Conservation (phyloP, 2,113 vertebrate genomes). For the Halcyon senegalensis region DNA sequence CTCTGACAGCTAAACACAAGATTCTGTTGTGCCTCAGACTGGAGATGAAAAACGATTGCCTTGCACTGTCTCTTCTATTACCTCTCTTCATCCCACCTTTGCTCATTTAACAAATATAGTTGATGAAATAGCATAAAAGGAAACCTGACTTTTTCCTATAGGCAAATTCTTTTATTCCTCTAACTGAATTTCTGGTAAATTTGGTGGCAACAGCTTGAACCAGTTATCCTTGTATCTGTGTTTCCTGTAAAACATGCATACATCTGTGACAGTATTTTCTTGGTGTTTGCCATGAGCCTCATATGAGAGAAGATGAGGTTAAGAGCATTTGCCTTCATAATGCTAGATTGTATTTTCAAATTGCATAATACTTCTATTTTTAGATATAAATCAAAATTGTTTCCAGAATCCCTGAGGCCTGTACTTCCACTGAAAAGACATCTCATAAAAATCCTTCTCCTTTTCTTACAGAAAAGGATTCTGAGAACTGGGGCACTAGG, state of each 20-base stretch:
- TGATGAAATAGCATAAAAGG: background rate
- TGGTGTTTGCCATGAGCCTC: background rate
- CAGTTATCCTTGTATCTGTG: background rate
- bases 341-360: conserved; percentile 12
- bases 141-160: background rate
- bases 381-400: conserved; percentile 12
- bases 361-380: conserved; percentile 16
- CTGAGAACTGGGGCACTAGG: background rate
- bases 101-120: background rate
- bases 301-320: background rate
- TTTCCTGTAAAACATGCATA: background rate
- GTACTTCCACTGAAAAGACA: background rate
- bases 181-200: background rate
- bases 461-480: background rate
- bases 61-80: background rate
- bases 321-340: conserved; percentile 41
- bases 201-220: background rate
- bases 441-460: background rate
- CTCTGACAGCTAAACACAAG: background rate
- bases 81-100: background rate
- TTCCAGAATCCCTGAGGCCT: conserved; percentile 26
- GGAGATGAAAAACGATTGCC: background rate
- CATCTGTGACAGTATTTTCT: background rate
- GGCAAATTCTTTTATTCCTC: background rate
- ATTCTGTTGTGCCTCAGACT: background rate